phyloP scores from a whole-genome alignment of 2,888 invertebrate species.

The Ophion costatus region DNA sequence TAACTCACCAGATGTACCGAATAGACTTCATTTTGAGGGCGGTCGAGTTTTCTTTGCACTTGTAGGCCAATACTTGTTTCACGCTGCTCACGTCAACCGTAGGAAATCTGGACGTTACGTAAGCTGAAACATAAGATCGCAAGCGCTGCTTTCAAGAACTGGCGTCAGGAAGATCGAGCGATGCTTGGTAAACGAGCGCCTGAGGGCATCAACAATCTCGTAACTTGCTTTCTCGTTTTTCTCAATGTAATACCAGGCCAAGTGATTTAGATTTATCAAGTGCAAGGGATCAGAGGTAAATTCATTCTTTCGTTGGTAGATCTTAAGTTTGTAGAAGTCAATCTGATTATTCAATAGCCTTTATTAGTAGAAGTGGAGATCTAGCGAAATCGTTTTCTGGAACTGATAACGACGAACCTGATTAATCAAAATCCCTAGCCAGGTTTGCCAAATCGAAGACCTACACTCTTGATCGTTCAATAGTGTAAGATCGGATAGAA shows the following conservation, averaged over 20 bases:
- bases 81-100: slow-evolving; percentile 90
- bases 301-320: not conserved
- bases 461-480: not conserved
- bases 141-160: slow-evolving; percentile 48
- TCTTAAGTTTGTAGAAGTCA: not conserved
- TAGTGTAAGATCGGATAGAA: not conserved
- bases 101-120: slow-evolving; percentile 90
- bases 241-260: not conserved
- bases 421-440: not conserved
- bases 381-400: no score
- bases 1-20: slow-evolving; percentile 85
- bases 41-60: slow-evolving; percentile 91
- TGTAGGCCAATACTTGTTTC: slow-evolving; percentile 91
- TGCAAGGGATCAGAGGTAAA: not conserved
- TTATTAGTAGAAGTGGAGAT: no score
- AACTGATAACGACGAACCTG: no score
- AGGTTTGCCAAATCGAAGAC: not conserved
- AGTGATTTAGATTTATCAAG: not conserved
- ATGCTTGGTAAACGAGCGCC: not conserved
- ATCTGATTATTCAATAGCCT: not conserved
- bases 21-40: slow-evolving; percentile 90
- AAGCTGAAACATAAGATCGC: slow-evolving; percentile 84
- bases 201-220: not conserved
- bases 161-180: slow-evolving; percentile 6
- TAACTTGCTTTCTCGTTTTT: not conserved